Evolutionary conservation across 2,113 vertebrate genomes (phyloP).

Genomic region (Ifrita kowaldi): DNA sequence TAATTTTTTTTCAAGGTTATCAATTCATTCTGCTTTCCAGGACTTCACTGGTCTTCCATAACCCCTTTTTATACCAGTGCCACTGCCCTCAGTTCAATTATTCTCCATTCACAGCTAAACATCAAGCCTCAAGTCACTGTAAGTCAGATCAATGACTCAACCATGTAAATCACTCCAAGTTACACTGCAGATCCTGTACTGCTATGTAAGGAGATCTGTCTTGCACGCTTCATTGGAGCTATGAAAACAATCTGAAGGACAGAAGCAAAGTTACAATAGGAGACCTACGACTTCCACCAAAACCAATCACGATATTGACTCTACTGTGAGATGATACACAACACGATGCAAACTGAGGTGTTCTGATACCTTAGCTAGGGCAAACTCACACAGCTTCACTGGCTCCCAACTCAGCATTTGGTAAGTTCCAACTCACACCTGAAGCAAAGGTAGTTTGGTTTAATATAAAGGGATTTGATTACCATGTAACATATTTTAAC

Average conservation of each 20-base stretch:
- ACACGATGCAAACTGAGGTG: background rate
- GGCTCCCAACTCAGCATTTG: background rate
- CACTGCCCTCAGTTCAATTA: background rate
- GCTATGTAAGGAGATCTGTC: background rate
- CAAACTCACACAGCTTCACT: background rate
- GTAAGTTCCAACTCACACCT: background rate
- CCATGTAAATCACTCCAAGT: background rate
- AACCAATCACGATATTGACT: accelerated
- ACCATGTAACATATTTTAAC: background rate
- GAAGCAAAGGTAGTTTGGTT: background rate
- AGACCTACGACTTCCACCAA: background rate
- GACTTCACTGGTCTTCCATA: background rate
- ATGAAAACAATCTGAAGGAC: background rate
- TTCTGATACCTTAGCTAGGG: background rate
- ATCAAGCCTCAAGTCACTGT: background rate
- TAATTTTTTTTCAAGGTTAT: background rate
- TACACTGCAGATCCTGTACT: background rate
- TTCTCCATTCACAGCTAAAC: background rate
- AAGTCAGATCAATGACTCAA: background rate
- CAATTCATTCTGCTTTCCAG: background rate
- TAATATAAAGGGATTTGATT: background rate
- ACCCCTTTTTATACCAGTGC: background rate
- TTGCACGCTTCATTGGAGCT: background rate
- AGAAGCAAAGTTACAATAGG: background rate
- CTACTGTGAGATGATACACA: background rate